Percentiles rank a stretch among this genome's conserved stretches.
These are phyloP conservation scores for Hypomecis atomaria DNA, from an alignment of 2,888 invertebrate species.

Conservation along the genomic window DNA sequence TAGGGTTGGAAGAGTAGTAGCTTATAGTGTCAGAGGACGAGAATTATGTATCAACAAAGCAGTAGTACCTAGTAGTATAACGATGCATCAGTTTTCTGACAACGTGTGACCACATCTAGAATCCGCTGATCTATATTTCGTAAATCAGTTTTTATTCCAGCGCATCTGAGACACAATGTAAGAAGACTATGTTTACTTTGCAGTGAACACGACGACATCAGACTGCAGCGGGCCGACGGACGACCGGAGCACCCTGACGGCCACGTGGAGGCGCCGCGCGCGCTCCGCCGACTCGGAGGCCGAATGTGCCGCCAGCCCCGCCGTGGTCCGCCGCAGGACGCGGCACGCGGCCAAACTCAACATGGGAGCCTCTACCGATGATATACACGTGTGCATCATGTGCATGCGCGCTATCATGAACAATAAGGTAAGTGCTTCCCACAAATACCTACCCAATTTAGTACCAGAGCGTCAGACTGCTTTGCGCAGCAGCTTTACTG, in stretches of 20 bases:
- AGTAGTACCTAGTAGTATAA: too few species aligned
- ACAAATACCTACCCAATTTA: too few species aligned
- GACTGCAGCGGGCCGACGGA: constrained; percentile 75
- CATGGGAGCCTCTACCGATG: constrained; percentile 98
- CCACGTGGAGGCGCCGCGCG: constrained; percentile 71
- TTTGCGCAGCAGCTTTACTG: too few species aligned
- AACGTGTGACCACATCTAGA: too few species aligned
- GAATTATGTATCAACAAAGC: too few species aligned
- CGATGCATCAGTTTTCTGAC: too few species aligned
- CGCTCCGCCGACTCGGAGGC: constrained; percentile 66
- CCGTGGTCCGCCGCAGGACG: constrained; percentile 86
- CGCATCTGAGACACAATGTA: not conserved
- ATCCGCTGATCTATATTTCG: too few species aligned
- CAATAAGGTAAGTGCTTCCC: constrained; percentile 90
- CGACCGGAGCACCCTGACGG: constrained; percentile 65
- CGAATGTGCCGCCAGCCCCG: constrained; percentile 67
- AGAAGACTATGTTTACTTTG: not conserved
- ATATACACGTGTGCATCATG: constrained; percentile 99
- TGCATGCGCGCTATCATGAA: constrained; percentile 99
- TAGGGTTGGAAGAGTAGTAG: too few species aligned
- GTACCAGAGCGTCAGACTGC: too few species aligned
- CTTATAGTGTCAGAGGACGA: too few species aligned
- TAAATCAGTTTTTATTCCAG: too few species aligned
- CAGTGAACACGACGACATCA: constrained; percentile 74
- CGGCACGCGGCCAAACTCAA: constrained; percentile 94